These are phyloP conservation scores for Meleagris gallopavo DNA, from an alignment of 2,113 vertebrate species.

Conservation along the genomic window DNA sequence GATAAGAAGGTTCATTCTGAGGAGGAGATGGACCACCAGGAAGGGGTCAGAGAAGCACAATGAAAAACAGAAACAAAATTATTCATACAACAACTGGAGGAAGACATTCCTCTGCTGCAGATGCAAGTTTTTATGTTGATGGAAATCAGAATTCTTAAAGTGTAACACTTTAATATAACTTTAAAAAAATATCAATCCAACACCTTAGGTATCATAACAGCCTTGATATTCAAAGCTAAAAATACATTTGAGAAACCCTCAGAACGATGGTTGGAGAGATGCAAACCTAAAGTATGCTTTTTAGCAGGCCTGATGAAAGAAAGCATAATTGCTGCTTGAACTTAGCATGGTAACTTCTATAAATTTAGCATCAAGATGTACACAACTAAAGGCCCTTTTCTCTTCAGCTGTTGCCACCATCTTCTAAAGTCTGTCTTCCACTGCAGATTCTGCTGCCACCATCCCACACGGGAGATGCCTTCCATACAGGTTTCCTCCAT, in stretches of 20 bases:
- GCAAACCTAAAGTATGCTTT: neutral
- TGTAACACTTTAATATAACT: neutral
- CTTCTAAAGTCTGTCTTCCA: neutral
- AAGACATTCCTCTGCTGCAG: neutral
- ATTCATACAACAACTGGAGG: no score
- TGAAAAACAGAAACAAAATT: neutral
- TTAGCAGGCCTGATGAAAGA: neutral
- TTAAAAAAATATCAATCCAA: neutral
- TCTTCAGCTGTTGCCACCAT: neutral
- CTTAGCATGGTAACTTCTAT: neutral
- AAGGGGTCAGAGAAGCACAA: neutral
- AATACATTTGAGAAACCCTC: neutral
- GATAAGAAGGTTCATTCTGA: no score
- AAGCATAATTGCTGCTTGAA: neutral
- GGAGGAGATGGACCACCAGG: no score
- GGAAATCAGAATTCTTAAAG: neutral
- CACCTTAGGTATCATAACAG: neutral
- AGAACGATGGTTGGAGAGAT: neutral
- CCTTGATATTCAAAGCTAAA: neutral
- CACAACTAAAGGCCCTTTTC: neutral
- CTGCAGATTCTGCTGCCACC: neutral
- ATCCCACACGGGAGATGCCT: neutral
- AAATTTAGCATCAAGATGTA: neutral
- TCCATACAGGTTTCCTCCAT: neutral
- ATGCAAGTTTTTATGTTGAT: no score